Percentiles rank a stretch among this genome's conserved stretches.
phyloP scores from a whole-genome alignment of 2,797 vertebrate species.

The Petrocephalus sullivani region DNA sequence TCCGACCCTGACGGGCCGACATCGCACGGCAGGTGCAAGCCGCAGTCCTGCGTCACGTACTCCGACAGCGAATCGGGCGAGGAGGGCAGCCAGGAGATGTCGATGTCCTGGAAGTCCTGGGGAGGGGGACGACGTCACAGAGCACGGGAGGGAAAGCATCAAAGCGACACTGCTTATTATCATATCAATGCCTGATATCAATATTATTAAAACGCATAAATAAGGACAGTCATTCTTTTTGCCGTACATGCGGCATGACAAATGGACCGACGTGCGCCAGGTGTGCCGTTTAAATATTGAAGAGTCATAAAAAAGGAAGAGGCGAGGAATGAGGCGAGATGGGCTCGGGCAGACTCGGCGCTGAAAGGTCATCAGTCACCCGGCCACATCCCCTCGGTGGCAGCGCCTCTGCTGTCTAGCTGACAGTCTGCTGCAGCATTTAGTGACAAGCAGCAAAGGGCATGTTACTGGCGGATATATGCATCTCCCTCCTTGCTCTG shows the following conservation, averaged over 20 bases:
- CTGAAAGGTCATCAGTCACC: background rate
- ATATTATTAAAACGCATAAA: background rate
- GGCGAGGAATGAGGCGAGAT: background rate
- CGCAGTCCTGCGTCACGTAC: conserved; percentile 72
- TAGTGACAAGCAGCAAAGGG: background rate
- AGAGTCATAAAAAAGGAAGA: background rate
- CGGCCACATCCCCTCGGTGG: background rate
- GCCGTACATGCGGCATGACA: background rate
- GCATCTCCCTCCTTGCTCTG: background rate
- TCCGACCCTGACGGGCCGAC: conserved; percentile 65
- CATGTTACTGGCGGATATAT: background rate
- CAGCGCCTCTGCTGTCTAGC: background rate
- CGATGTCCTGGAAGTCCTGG: conserved; percentile 79
- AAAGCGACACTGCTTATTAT: background rate
- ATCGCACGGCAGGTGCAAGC: conserved; percentile 86
- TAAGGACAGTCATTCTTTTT: background rate
- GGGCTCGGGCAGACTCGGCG: background rate
- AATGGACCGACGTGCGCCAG: background rate
- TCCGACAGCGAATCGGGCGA: conserved; percentile 87
- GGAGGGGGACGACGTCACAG: background rate
- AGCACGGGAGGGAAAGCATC: background rate
- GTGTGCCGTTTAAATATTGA: background rate
- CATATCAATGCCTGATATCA: background rate
- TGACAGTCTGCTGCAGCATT: background rate
- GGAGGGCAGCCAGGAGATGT: conserved; percentile 85